Conservation (phyloP, 2,797 vertebrate species). For the Pangasius macronema region DNA sequence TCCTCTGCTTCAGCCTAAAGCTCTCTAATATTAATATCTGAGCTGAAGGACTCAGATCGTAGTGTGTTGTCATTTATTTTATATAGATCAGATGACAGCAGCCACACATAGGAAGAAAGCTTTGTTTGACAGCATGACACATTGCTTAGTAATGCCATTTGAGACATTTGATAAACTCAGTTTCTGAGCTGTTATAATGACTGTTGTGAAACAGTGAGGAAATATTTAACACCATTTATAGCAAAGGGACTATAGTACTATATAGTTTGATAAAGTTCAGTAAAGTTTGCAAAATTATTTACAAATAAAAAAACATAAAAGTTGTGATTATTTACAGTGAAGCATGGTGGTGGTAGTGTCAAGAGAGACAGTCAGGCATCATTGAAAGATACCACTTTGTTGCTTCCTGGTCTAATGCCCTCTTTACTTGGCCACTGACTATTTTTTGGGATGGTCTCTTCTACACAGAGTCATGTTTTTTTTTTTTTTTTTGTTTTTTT, state of each 20-base stretch:
- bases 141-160: slow-evolving; percentile 1
- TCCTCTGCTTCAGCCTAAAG: slow-evolving; percentile 17
- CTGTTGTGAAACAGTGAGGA: background rate
- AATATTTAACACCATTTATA: background rate
- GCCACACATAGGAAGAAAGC: background rate
- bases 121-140: background rate
- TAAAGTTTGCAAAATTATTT: background rate
- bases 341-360: background rate
- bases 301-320: background rate
- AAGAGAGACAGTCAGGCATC: too few species aligned
- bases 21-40: background rate
- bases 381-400: background rate
- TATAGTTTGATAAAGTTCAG: background rate
- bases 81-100: background rate
- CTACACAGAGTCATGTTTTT: background rate
- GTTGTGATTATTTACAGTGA: background rate
- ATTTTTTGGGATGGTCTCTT: background rate
- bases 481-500: background rate
- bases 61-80: slow-evolving; percentile 14
- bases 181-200: background rate
- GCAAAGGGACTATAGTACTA: background rate
- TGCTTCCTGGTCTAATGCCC: background rate
- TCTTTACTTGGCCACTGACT: background rate
- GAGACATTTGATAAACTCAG: background rate
- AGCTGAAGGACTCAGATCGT: background rate